These are phyloP conservation scores for Drosophila suboccidentalis DNA, from an alignment of 2,888 invertebrate species.

Conservation along the genomic window DNA sequence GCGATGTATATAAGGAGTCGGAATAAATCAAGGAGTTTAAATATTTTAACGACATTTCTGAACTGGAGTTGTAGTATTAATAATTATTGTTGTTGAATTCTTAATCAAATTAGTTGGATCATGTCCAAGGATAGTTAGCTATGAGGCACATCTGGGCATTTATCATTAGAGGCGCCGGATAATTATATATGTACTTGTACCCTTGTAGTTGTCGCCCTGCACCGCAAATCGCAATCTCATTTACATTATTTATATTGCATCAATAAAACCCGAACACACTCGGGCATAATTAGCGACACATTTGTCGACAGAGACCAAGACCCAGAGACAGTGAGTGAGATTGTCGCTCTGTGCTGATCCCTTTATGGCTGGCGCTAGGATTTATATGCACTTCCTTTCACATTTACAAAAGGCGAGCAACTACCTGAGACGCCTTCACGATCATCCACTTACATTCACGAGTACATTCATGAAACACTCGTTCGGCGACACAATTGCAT, in stretches of 20 bases:
- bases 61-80: too few relatives aligned
- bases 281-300: slow-evolving; percentile 76
- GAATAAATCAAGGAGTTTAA: background rate
- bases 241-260: slow-evolving; percentile 73
- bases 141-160: slow-evolving; percentile 11
- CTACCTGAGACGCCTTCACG: slow-evolving; percentile 51
- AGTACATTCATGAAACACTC: slow-evolving; percentile 72
- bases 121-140: background rate
- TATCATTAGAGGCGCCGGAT: slow-evolving; percentile 46
- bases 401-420: slow-evolving; percentile 66
- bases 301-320: slow-evolving; percentile 71
- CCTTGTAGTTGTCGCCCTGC: slow-evolving; percentile 44
- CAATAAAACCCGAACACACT: slow-evolving; percentile 72
- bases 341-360: slow-evolving; percentile 67
- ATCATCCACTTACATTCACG: slow-evolving; percentile 18
- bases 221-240: slow-evolving; percentile 68
- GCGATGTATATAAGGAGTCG: background rate
- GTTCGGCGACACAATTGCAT: slow-evolving; percentile 54
- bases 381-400: slow-evolving; percentile 79
- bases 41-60: too few relatives aligned
- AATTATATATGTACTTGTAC: slow-evolving; percentile 39
- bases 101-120: background rate
- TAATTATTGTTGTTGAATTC: background rate
- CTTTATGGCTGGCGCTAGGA: slow-evolving; percentile 79
- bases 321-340: slow-evolving; percentile 47